Evolutionary conservation across 2,888 invertebrate genomes (phyloP).

Genomic region (Liodrosophila aerea): DNA sequence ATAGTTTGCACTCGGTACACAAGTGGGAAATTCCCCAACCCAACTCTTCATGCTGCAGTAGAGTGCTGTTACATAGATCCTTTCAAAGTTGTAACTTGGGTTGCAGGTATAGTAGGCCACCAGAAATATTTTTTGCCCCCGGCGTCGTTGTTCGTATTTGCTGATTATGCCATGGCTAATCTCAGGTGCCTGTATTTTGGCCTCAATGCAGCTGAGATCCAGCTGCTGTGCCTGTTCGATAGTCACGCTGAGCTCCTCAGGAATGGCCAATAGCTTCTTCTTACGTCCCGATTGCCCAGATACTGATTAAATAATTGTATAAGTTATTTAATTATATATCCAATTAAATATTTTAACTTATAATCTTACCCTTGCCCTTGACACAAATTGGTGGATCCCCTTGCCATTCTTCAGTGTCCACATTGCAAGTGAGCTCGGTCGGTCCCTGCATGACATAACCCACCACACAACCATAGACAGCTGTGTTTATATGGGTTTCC

Average conservation of each 20-base stretch:
- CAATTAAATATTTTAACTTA: too few species aligned
- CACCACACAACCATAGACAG: constrained; percentile 74
- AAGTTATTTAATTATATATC: too few species aligned
- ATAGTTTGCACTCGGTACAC: constrained; percentile 75
- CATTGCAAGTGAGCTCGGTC: constrained; percentile 73
- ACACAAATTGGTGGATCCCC: constrained; percentile 79
- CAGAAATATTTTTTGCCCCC: constrained; percentile 83
- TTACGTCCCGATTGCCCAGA: constrained; percentile 35
- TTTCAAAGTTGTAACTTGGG: constrained; percentile 83
- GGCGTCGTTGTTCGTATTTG: constrained; percentile 80
- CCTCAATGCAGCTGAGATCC: constrained; percentile 81
- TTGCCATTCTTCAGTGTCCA: constrained; percentile 80
- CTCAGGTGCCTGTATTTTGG: constrained; percentile 80
- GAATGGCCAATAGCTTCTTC: constrained; percentile 71
- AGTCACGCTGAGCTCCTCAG: constrained; percentile 77
- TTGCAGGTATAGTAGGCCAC: constrained; percentile 85
- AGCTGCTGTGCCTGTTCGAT: constrained; percentile 70
- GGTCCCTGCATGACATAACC: constrained; percentile 79
- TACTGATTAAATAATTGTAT: too few species aligned
- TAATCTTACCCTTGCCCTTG: constrained; percentile 34
- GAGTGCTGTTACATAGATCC: constrained; percentile 83
- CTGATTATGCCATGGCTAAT: constrained; percentile 79
- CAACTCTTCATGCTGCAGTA: constrained; percentile 85
- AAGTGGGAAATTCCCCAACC: constrained; percentile 84
- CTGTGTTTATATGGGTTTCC: constrained; percentile 72